Percentiles rank a stretch among this genome's conserved stretches.
These are phyloP conservation scores for Pocillopora verrucosa DNA, from an alignment of 64 coral and sea anemone genomes.

Conservation along the genomic window DNA sequence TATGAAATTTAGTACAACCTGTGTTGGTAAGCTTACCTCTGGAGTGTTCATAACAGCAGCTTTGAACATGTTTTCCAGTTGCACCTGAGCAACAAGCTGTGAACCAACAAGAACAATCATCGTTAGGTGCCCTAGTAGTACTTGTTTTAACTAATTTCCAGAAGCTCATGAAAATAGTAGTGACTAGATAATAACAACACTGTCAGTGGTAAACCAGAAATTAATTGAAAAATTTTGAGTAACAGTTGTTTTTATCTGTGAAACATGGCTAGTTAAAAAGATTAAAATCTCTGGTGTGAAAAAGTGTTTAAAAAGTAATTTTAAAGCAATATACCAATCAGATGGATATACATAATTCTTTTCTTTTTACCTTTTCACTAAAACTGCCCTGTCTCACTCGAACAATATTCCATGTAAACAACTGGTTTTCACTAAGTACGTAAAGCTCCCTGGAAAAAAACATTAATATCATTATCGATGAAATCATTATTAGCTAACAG, in stretches of 20 bases:
- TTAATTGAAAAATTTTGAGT: too few species aligned
- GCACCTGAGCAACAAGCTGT: slow-evolving; percentile 35
- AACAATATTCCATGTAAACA: slow-evolving; percentile 55
- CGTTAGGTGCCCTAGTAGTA: not conserved
- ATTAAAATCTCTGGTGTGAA: too few species aligned
- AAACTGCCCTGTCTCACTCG: slow-evolving; percentile 4
- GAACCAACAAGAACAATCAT: not conserved
- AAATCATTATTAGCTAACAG: not conserved
- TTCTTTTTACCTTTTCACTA: slow-evolving; percentile 61
- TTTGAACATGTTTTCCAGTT: slow-evolving; percentile 46
- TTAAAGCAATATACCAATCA: not conserved
- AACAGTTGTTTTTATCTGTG: too few species aligned
- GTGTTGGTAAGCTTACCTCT: slow-evolving; percentile 9
- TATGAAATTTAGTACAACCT: not conserved
- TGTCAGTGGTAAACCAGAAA: too few species aligned
- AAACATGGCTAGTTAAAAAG: too few species aligned
- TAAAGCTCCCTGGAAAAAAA: slow-evolving; percentile 44
- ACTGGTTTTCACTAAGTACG: slow-evolving; percentile 59
- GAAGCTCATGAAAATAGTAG: not conserved
- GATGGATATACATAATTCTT: not conserved
- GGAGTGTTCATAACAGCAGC: slow-evolving; percentile 10
- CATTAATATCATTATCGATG: not conserved
- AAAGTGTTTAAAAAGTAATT: too few species aligned
- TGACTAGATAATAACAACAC: too few species aligned
- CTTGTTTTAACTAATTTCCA: too few species aligned